These are phyloP conservation scores for Agrotis clavis DNA, from an alignment of 2,888 invertebrate genomes.

Conservation along the genomic window DNA sequence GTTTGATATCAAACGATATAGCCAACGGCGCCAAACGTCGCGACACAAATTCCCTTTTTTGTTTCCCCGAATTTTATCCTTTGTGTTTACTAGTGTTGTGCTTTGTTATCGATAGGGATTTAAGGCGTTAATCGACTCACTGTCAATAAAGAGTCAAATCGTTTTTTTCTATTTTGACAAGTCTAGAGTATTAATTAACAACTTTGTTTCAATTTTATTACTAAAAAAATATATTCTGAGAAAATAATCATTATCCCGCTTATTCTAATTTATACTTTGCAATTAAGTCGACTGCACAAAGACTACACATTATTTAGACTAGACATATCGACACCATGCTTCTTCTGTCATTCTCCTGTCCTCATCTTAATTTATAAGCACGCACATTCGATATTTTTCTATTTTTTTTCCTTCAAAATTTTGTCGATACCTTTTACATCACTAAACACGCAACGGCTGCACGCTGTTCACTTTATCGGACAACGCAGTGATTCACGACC, in stretches of 20 bases:
- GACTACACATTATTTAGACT: too few relatives aligned
- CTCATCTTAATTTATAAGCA: too few relatives aligned
- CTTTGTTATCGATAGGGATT: slow-evolving; percentile 10
- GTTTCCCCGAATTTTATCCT: slow-evolving; percentile 47
- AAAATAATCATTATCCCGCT: too few relatives aligned
- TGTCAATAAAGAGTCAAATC: neutral
- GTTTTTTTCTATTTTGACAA: too few relatives aligned
- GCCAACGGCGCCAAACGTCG: slow-evolving; percentile 54
- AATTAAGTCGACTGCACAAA: too few relatives aligned
- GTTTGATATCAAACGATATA: slow-evolving; percentile 39
- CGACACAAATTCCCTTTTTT: slow-evolving; percentile 62
- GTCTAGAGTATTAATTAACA: too few relatives aligned
- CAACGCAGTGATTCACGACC: slow-evolving; percentile 59
- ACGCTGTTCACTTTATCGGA: slow-evolving; percentile 54
- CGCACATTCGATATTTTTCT: too few relatives aligned
- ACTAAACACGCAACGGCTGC: slow-evolving; percentile 34
- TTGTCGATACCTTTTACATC: slow-evolving; percentile 20
- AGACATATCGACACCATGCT: too few relatives aligned
- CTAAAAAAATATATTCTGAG: too few relatives aligned
- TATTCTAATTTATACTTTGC: too few relatives aligned
- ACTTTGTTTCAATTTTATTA: too few relatives aligned
- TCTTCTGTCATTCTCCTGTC: too few relatives aligned
- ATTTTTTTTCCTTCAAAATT: neutral
- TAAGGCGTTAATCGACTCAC: neutral
- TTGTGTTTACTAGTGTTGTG: slow-evolving; percentile 46